phyloP scores from a whole-genome alignment of 2,797 vertebrate species.

The Phrynocephalus guinanensis region DNA sequence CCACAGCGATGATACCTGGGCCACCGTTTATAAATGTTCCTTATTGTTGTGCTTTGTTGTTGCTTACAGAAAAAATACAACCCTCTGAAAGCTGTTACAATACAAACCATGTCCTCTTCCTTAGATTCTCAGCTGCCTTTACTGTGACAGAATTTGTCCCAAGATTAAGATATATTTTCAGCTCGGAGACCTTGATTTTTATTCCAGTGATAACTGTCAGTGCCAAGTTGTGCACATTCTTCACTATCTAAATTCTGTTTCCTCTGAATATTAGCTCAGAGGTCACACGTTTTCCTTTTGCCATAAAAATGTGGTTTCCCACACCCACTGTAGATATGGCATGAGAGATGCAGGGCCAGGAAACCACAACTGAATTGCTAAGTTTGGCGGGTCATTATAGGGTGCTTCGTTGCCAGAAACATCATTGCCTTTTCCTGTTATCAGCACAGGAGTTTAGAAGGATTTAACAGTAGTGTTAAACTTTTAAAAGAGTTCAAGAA shows the following conservation, averaged over 20 bases:
- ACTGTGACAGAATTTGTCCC: not conserved
- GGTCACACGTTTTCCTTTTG: constrained; percentile 31
- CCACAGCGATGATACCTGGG: too few relatives aligned
- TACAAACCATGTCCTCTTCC: not conserved
- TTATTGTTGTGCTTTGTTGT: too few relatives aligned
- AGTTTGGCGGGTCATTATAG: not conserved
- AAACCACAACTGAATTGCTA: constrained; percentile 18
- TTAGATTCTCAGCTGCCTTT: too few relatives aligned
- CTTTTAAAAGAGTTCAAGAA: constrained; percentile 2
- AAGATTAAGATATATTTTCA: constrained; percentile 13
- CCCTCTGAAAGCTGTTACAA: not conserved
- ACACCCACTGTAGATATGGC: constrained; percentile 16
- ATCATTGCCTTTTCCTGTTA: constrained; percentile 29
- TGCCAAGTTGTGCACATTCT: constrained; percentile 35
- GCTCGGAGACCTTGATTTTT: not conserved
- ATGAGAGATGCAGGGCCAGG: constrained; percentile 5
- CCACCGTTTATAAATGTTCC: too few relatives aligned
- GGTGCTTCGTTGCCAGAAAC: constrained; percentile 9
- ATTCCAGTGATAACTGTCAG: not conserved
- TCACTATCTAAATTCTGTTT: constrained; percentile 21
- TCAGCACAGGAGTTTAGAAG: constrained; percentile 19
- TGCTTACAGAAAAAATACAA: too few relatives aligned
- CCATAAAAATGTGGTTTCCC: not conserved
- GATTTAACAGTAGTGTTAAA: constrained; percentile 4
- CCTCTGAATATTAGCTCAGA: not conserved